Evolutionary conservation across 2,797 vertebrate species (phyloP).

Genomic region (Allobates femoralis): DNA sequence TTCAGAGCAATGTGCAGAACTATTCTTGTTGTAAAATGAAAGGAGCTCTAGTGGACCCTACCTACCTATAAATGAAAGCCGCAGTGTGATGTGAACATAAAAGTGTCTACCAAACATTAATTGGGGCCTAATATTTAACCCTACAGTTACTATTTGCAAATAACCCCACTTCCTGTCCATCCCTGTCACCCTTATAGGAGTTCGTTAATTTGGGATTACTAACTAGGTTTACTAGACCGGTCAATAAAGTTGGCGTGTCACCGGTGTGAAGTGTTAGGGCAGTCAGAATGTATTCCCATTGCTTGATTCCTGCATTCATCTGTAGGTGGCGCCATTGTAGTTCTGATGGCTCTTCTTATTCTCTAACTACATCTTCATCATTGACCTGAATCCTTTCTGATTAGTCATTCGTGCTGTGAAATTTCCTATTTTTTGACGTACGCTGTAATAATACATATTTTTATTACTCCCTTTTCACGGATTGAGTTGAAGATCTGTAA

Average conservation of each 20-base stretch:
- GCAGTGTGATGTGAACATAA: too few species aligned
- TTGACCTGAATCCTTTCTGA: constrained; percentile 5
- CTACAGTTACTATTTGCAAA: background rate
- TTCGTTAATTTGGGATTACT: too few species aligned
- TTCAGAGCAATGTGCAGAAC: too few species aligned
- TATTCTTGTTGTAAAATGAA: too few species aligned
- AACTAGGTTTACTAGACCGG: too few species aligned
- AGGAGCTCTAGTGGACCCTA: too few species aligned
- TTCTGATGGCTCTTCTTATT: background rate
- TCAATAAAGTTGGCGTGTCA: background rate
- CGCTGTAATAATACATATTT: background rate
- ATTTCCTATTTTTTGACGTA: background rate
- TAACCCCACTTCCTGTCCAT: background rate
- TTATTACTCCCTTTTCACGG: background rate
- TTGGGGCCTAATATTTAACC: background rate
- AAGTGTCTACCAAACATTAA: too few species aligned
- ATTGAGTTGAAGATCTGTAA: background rate
- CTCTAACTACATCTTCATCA: background rate
- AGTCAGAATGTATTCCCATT: background rate
- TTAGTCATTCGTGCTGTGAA: constrained; percentile 4
- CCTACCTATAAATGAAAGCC: too few species aligned
- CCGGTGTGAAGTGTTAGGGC: background rate
- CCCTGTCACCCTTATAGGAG: too few species aligned
- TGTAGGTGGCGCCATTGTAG: constrained; percentile 81
- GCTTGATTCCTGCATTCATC: constrained; percentile 24